Conservation (phyloP, 1,140 invertebrate species). For the Thaumetopoea pityocampa region DNA sequence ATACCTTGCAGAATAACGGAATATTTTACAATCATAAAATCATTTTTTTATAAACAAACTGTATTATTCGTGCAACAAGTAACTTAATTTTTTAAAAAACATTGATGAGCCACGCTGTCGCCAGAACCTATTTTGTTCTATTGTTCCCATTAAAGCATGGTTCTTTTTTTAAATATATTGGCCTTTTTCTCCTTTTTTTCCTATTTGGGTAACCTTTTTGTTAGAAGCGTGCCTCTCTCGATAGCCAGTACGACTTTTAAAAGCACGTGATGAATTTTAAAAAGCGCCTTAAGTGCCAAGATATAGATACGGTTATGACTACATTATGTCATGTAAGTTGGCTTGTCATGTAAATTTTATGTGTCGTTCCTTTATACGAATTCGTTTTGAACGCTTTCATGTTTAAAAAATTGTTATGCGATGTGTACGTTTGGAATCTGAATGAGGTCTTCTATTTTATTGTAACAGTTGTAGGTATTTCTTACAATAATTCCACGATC, state of each 20-base stretch:
- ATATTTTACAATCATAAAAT: constrained; percentile 7
- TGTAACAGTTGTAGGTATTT: constrained; percentile 1
- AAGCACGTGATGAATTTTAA: constrained; percentile 68
- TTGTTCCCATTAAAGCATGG: constrained; percentile 54
- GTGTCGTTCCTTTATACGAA: constrained; percentile 26
- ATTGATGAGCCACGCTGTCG: constrained; percentile 31
- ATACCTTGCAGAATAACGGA: no score
- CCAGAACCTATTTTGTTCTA: constrained; percentile 54
- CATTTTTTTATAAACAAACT: constrained; percentile 6
- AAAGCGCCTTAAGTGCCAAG: constrained; percentile 48
- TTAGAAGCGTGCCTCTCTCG: constrained; percentile 50
- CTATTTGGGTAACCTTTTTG: constrained; percentile 44
- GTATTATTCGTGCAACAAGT: constrained; percentile 1
- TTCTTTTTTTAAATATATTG: constrained; percentile 60
- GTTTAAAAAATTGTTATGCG: constrained; percentile 26
- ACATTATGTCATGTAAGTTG: constrained; percentile 40
- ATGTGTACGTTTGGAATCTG: constrained; percentile 19
- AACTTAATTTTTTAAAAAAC: constrained; percentile 8
- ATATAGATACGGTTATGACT: constrained; percentile 52
- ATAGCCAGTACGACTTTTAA: constrained; percentile 38
- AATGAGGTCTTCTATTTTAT: constrained; percentile 16
- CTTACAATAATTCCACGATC: constrained; percentile 12
- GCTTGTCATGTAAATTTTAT: constrained; percentile 51
- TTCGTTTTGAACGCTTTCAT: constrained; percentile 27
- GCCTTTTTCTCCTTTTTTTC: constrained; percentile 47